A percentile compares a stretch with the other conserved stretches of the same genome.
Evolutionary conservation across 2,888 invertebrate genomes (phyloP).

Genomic region (Papilio demoleus): DNA sequence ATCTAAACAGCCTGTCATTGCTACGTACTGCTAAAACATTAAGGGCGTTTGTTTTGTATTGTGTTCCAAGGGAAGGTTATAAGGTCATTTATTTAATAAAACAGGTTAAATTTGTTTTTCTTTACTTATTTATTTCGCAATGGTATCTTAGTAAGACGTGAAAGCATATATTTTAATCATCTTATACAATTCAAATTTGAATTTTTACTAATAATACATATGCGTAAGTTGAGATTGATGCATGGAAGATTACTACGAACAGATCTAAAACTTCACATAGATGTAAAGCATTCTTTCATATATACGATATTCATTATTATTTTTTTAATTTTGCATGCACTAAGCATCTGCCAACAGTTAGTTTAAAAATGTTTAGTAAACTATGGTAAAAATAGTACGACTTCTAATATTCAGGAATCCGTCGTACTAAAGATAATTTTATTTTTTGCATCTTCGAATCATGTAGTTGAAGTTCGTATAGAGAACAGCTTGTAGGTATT

Average conservation of each 20-base stretch:
- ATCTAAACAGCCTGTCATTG: constrained; percentile 46
- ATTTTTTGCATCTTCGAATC: not conserved
- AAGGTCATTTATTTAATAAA: constrained; percentile 14
- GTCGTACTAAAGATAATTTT: not conserved
- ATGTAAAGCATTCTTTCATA: too few species aligned
- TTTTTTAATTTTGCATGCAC: too few species aligned
- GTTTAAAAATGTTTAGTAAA: not conserved
- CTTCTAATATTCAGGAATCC: not conserved
- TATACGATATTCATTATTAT: too few species aligned
- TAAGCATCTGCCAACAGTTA: not conserved
- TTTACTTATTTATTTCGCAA: not conserved
- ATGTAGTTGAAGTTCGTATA: constrained; percentile 4
- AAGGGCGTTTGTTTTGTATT: constrained; percentile 61
- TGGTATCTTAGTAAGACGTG: too few species aligned
- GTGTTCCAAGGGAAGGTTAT: not conserved
- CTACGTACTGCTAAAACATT: constrained; percentile 53
- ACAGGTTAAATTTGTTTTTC: not conserved
- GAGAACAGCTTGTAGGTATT: constrained; percentile 14
- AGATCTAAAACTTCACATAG: too few species aligned
- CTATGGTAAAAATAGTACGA: not conserved
- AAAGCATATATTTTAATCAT: too few species aligned
- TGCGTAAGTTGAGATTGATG: too few species aligned
- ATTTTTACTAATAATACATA: too few species aligned
- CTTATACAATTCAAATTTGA: too few species aligned
- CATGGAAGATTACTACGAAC: too few species aligned